Base-by-base conservation (phyloP, 2,113 vertebrate genomes). In the Psittacara wagleri region DNA sequence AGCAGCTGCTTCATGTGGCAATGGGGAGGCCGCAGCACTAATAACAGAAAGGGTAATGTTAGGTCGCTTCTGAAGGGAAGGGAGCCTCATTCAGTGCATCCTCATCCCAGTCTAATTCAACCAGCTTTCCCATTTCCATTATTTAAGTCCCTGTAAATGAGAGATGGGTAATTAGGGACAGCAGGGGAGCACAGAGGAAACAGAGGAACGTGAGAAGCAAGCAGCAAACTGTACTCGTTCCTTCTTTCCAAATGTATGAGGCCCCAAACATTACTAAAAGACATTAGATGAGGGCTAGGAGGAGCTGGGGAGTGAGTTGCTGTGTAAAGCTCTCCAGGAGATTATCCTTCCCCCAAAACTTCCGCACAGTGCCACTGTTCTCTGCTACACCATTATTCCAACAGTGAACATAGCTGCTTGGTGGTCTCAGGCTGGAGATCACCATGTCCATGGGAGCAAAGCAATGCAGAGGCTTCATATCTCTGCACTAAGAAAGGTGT, bases 241-340 rank as follows among this genome's bases (percentile, higher is more conserved):
- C 74, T 43, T 64, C 39, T 67, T 83, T 72, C 55, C 31, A 37
- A 54, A n/a, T 52, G 16, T 55, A 82, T 8, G 77, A 72, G 80
- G 77, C 91, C 83, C 89, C 48, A 82, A 23, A 86, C 43, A 52
- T 82, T 86, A n/a, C 77, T 97, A 95, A 96, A 95, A 89, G 4
- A 48, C 15, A 23, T 92, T 94, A 76, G 61, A 89, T 17, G 51
- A 55, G 66, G 28, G 66, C 19, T 78, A 43, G 77, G 12, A 44
- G 83, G 37, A 78, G 9, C 59, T 81, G 55, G 35, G 86, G 91
- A 86, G 15, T 2, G 5, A 83, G 16, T 28, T 73, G 63, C 12
- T 54, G 31, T 39, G 52, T n/a, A 52, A 94, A 78, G 51, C 29
- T 79, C 76, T 94, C 25, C 35, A 67, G 76, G 54, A 77, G 49